Evolutionary conservation across 2,888 invertebrate genomes (phyloP).

Genomic region (Leptinotarsa peninsularis): DNA sequence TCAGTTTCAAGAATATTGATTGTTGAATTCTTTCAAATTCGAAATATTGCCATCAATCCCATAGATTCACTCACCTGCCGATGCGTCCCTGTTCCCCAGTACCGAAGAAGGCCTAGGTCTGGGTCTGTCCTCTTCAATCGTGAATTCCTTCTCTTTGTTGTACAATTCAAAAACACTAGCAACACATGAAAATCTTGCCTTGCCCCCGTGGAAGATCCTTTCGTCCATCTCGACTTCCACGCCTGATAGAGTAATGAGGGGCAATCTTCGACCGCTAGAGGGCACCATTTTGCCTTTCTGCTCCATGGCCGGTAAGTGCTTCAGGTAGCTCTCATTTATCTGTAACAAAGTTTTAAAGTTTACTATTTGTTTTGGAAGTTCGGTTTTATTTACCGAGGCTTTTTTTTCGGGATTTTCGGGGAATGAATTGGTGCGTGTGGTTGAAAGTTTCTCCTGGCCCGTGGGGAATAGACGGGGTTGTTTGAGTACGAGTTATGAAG

Average conservation of each 20-base stretch:
- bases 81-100: slow-evolving; percentile 76
- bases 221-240: slow-evolving; percentile 74
- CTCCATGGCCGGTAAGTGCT: slow-evolving; percentile 46
- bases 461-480: not conserved
- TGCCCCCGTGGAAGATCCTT: slow-evolving; percentile 74
- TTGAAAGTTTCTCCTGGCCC: not conserved
- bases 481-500: not conserved
- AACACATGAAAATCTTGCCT: slow-evolving; percentile 74
- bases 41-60: too few species aligned
- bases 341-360: slow-evolving; percentile 47
- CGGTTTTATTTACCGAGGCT: slow-evolving; percentile 21
- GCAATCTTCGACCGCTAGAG: slow-evolving; percentile 4
- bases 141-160: slow-evolving; percentile 71
- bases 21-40: too few species aligned
- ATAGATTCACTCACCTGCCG: slow-evolving; percentile 65
- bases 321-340: slow-evolving; percentile 55
- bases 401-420: not conserved
- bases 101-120: slow-evolving; percentile 80
- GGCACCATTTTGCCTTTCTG: slow-evolving; percentile 44
- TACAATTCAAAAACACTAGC: slow-evolving; percentile 77
- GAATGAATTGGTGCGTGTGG: not conserved
- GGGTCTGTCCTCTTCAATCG: slow-evolving; percentile 79
- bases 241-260: slow-evolving; percentile 28
- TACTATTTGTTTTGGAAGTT: slow-evolving; percentile 30
- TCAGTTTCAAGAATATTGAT: too few species aligned